phyloP scores from a whole-genome alignment of 2,797 vertebrate genomes.

The Falco naumanni region DNA sequence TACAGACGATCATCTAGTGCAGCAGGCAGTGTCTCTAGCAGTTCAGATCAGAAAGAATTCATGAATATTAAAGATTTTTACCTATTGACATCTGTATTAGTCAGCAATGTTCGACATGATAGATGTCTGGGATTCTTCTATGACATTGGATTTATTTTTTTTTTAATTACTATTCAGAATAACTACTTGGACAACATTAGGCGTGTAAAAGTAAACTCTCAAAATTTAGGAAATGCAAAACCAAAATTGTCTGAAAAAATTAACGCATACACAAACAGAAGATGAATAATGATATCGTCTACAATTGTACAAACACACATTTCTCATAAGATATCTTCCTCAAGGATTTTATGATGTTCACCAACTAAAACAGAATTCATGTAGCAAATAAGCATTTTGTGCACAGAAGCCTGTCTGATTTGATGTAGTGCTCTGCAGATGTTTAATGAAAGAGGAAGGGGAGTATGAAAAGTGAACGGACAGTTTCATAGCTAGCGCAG shows the following conservation, averaged over 20 bases:
- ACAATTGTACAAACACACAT: conserved; percentile 44
- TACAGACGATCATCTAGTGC: not conserved
- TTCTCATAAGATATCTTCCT: conserved; percentile 43
- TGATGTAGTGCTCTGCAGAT: not conserved
- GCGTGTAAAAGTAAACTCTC: not conserved
- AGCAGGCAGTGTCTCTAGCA: not conserved
- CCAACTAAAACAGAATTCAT: conserved; percentile 39
- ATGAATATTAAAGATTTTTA: conserved; percentile 31
- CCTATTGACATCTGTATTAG: not conserved
- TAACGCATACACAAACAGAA: not conserved
- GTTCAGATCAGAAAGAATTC: not conserved
- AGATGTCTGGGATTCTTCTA: not conserved
- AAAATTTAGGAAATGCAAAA: not conserved
- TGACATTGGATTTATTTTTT: not conserved
- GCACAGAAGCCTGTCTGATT: conserved; percentile 25
- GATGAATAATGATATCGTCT: not conserved
- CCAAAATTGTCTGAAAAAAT: not conserved
- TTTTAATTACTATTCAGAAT: not conserved
- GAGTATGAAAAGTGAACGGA: not conserved
- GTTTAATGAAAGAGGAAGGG: conserved; percentile 6
- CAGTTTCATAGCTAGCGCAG: not conserved
- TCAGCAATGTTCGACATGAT: not conserved
- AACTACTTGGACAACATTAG: not conserved
- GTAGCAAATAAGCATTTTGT: conserved; percentile 36
- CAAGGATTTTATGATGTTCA: conserved; percentile 49